phyloP scores from a whole-genome alignment of 30 jellyfish, hydroid and myxozoan genomes.

The Pseudorhiza aurosa region DNA sequence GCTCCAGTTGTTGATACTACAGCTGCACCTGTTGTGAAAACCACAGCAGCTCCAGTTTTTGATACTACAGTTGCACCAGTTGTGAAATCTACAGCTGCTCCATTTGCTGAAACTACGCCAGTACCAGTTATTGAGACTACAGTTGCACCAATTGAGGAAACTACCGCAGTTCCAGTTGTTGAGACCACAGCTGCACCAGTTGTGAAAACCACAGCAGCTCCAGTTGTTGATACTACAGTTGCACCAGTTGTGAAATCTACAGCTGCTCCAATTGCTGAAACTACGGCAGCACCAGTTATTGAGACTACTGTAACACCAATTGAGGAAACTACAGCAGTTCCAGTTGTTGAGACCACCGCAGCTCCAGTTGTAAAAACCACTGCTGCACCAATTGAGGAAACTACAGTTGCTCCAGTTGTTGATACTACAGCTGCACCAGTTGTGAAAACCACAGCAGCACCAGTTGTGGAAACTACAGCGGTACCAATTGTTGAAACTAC shows the following conservation, averaged over 20 bases:
- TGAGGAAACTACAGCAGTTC: not conserved
- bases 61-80: too few relatives aligned
- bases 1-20: conserved; percentile 47
- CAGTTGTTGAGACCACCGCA: not conserved
- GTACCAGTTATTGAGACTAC: conserved; percentile 6
- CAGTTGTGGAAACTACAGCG: conserved; percentile 32
- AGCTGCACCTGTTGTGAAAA: not conserved
- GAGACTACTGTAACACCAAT: not conserved
- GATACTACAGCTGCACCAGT: not conserved
- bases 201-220: conserved; percentile 11
- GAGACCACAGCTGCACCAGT: not conserved
- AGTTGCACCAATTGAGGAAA: not conserved
- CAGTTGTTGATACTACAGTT: not conserved
- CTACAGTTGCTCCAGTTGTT: not conserved
- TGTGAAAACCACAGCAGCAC: conserved; percentile 17
- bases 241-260: conserved; percentile 18
- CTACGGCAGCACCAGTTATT: not conserved
- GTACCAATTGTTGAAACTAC: conserved; percentile 40
- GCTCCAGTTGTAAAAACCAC: conserved; percentile 11
- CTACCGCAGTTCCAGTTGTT: not conserved
- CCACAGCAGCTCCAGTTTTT: not conserved
- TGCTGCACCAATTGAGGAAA: not conserved
- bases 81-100: conserved; percentile 18
- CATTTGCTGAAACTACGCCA: conserved; percentile 7
- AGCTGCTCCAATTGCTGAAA: not conserved